phyloP scores from a whole-genome alignment of 2,888 invertebrate species.

The Linnaemya vulpina region DNA sequence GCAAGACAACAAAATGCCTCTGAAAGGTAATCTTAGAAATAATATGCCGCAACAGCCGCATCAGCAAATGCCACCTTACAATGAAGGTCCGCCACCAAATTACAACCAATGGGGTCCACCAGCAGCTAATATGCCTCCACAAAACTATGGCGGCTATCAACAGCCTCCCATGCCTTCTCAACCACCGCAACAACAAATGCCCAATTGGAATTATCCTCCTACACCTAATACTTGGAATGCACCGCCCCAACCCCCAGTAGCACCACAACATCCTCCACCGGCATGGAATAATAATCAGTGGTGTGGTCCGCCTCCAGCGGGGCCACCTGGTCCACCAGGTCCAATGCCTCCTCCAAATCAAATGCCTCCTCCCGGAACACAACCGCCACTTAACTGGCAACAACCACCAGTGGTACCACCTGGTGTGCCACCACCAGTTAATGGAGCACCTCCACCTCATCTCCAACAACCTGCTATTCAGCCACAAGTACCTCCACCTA shows the following conservation, averaged over 20 bases:
- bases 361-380: constrained; percentile 75
- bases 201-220: constrained; percentile 79
- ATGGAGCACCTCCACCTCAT: constrained; percentile 72
- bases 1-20: constrained; percentile 73
- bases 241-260: constrained; percentile 77
- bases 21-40: constrained; percentile 73
- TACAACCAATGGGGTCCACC: constrained; percentile 79
- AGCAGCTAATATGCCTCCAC: constrained; percentile 75
- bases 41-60: constrained; percentile 74
- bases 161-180: constrained; percentile 83
- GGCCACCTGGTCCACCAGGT: constrained; percentile 64
- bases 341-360: constrained; percentile 57
- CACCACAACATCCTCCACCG: constrained; percentile 44
- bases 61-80: constrained; percentile 76
- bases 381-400: constrained; percentile 74
- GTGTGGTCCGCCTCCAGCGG: constrained; percentile 76
- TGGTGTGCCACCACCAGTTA: constrained; percentile 71
- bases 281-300: constrained; percentile 78
- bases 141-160: constrained; percentile 74
- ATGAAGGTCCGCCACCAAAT: constrained; percentile 78
- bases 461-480: constrained; percentile 69
- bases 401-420: constrained; percentile 72
- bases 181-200: constrained; percentile 73
- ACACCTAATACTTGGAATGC: constrained; percentile 79
- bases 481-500: constrained; percentile 74